These are phyloP conservation scores for Drosophila pachea DNA, from an alignment of 1,140 invertebrate genomes.

Conservation along the genomic window DNA sequence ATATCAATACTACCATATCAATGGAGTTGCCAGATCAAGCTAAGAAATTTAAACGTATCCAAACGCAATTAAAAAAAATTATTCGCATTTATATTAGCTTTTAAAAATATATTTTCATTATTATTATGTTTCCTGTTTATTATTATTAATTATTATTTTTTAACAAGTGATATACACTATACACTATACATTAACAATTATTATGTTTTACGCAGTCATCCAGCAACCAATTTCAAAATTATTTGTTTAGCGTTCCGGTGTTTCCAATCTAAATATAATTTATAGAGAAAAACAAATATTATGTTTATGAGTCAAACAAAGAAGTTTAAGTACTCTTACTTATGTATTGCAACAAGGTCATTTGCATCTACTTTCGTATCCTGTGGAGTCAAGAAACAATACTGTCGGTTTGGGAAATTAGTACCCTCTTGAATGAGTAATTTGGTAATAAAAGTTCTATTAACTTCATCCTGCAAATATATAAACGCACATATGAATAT, in stretches of 20 bases:
- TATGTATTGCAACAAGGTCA: constrained; percentile 81
- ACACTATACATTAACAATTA: not conserved
- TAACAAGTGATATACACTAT: not conserved
- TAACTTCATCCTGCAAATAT: constrained; percentile 84
- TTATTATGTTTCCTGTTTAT: too few species aligned
- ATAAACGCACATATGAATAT: constrained; percentile 5
- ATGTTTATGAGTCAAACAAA: not conserved
- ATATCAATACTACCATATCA: not conserved
- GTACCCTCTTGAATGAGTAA: constrained; percentile 84
- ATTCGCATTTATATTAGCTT: too few species aligned
- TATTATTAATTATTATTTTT: too few species aligned
- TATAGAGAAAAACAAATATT: not conserved
- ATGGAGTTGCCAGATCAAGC: not conserved
- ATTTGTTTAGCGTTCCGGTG: constrained; percentile 43
- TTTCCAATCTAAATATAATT: constrained; percentile 47
- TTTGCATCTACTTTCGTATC: constrained; percentile 82
- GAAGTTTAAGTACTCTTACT: constrained; percentile 40
- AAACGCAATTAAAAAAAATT: not conserved
- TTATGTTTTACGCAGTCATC: constrained; percentile 12
- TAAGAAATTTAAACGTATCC: not conserved
- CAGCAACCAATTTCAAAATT: constrained; percentile 24
- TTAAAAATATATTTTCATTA: too few species aligned
- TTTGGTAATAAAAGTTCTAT: constrained; percentile 85
- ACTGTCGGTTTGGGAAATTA: constrained; percentile 83
- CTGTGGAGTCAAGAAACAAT: constrained; percentile 88